phyloP scores from a whole-genome alignment of 2,113 vertebrate genomes.

The Oreamnos americanus region DNA sequence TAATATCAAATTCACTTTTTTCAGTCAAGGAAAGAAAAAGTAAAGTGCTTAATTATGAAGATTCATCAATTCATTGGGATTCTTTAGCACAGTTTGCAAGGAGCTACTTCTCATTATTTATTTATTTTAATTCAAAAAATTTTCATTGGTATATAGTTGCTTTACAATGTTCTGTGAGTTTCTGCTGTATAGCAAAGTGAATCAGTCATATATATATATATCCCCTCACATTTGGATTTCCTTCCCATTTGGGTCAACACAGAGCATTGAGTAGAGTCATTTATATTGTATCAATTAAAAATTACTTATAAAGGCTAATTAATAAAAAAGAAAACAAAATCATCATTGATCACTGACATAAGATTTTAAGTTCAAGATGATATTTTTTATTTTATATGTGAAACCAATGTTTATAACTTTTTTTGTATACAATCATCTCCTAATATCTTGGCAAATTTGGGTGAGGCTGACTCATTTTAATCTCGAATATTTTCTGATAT shows the following conservation, averaged over 20 bases:
- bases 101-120: not conserved
- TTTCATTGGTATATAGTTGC: not conserved
- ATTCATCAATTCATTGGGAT: not conserved
- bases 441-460: slow-evolving; percentile 6
- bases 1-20: not conserved
- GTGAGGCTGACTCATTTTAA: not conserved
- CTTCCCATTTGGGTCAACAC: not conserved
- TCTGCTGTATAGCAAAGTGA: not conserved
- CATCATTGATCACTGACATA: not conserved
- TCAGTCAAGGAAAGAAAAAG: not conserved
- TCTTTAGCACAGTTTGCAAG: not conserved
- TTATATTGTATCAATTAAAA: not conserved
- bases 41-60: not conserved
- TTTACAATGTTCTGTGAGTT: not conserved
- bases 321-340: not conserved
- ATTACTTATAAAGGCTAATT: not conserved
- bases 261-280: not conserved
- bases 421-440: not conserved
- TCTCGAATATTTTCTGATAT: not conserved
- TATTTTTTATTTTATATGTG: not conserved
- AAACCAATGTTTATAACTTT: not conserved
- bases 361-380: not conserved
- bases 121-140: not conserved
- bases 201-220: not conserved
- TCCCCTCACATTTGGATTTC: not conserved